Evolutionary conservation across 2,888 invertebrate species (phyloP).

Genomic region (Teinopalpus imperialis): DNA sequence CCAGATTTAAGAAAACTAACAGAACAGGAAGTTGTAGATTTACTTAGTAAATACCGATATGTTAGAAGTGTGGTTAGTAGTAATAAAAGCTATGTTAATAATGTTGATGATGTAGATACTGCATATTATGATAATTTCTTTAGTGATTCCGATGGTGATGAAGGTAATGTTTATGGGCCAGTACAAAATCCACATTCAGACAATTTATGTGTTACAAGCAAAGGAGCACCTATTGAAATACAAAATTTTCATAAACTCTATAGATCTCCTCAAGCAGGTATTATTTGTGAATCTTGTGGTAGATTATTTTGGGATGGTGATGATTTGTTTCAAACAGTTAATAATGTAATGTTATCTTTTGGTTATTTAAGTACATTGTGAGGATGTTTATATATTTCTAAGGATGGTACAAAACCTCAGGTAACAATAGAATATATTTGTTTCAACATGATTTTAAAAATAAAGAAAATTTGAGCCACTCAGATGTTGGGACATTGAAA

Average conservation of each 20-base stretch:
- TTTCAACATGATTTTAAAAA: neutral
- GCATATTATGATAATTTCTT: slow-evolving; percentile 59
- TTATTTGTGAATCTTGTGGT: slow-evolving; percentile 88
- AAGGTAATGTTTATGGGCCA: slow-evolving; percentile 45
- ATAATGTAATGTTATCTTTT: slow-evolving; percentile 40
- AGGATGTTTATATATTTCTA: slow-evolving; percentile 17
- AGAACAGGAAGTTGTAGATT: slow-evolving; percentile 48
- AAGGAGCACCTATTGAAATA: slow-evolving; percentile 80
- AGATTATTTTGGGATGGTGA: slow-evolving; percentile 87
- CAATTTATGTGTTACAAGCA: slow-evolving; percentile 67
- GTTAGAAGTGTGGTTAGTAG: slow-evolving; percentile 30
- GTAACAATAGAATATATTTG: slow-evolving; percentile 4
- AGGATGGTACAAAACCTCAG: slow-evolving; percentile 23
- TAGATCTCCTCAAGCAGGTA: slow-evolving; percentile 78
- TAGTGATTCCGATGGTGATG: slow-evolving; percentile 68
- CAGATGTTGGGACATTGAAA: too few relatives aligned
- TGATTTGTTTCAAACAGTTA: slow-evolving; percentile 48
- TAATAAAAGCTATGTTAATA: slow-evolving; percentile 35
- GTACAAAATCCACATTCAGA: slow-evolving; percentile 29
- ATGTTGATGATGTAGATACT: slow-evolving; percentile 48
- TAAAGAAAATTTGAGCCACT: too few relatives aligned
- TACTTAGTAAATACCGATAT: slow-evolving; percentile 49
- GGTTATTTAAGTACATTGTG: slow-evolving; percentile 34
- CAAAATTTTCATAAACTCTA: slow-evolving; percentile 69
- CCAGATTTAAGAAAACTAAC: slow-evolving; percentile 49